A percentile compares a stretch with the other conserved stretches of the same genome.
Evolutionary conservation across 2,888 invertebrate genomes (phyloP).

Genomic region (Drosophila mercatorum): DNA sequence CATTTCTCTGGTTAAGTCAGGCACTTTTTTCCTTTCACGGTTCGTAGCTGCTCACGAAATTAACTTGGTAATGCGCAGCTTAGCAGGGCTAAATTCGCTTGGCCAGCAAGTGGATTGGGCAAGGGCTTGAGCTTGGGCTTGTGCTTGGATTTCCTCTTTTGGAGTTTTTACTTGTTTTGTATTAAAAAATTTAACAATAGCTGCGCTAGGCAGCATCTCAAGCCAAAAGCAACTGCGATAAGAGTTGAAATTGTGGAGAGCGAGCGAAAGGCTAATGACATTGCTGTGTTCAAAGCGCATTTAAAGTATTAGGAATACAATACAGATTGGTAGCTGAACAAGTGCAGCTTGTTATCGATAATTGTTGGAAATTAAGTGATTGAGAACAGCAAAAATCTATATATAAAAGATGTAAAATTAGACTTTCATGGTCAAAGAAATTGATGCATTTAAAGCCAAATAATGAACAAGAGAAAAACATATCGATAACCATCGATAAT

Average conservation of each 20-base stretch:
- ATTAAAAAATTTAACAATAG: conserved; percentile 48
- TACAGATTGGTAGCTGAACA: background rate
- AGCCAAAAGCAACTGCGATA: conserved; percentile 15
- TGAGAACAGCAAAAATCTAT: no score
- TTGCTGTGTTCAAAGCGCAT: conserved; percentile 1
- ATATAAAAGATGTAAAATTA: no score
- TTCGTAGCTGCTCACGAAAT: conserved; percentile 56
- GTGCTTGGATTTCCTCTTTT: conserved; percentile 1
- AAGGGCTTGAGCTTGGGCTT: background rate
- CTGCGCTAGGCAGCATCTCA: conserved; percentile 28
- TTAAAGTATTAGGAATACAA: background rate
- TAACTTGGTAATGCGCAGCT: conserved; percentile 66
- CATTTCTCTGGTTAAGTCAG: conserved; percentile 77
- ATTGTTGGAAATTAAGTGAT: background rate
- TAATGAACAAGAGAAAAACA: no score
- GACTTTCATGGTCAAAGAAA: no score
- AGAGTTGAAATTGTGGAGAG: background rate
- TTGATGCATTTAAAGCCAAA: no score
- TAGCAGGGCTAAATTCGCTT: conserved; percentile 37
- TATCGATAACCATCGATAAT: no score
- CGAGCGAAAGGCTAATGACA: conserved; percentile 30
- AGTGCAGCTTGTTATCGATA: background rate
- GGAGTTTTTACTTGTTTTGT: conserved; percentile 22
- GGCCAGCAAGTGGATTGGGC: background rate
- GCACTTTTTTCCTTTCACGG: conserved; percentile 40